Evolutionary conservation across 2,888 invertebrate genomes (phyloP), one percentile per base, ranked within the genome.

Genomic region (Baccha elongata): DNA sequence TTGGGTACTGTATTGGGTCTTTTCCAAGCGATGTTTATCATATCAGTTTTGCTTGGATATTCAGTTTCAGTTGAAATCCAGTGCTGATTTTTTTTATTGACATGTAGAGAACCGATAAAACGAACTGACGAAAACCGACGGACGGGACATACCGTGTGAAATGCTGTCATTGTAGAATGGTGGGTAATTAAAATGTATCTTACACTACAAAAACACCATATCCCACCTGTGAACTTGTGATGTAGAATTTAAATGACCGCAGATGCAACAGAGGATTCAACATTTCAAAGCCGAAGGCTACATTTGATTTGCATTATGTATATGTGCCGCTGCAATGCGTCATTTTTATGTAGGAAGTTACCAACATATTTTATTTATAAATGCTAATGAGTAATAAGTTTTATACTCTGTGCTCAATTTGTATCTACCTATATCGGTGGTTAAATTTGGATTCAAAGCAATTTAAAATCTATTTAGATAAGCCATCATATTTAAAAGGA

Each of bases 21-120:
- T n/a, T 55, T 58, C 58, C 26, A 17, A n/a, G 50, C 50, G 19
- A 37, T 79, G 64, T 65, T 72, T 52, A 78, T 72, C 50, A 65
- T n/a, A 78, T 72, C 50, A 65, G n/a, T 44, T 76, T 62, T 13
- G 35, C 64, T 64, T 71, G 35, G 78, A 52, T 62, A 53, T 73
- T 40, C 42, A 65, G 52, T 72, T 67, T 29, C 60, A 73, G 50
- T 48, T 26, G 10, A 48, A 65, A 48, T 32, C n/a, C 13, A 44
- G 44, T 19, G n/a, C n/a, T 44, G 44, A 44, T 3, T 50, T 44
- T 53, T 40, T 40, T 58, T 50, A 71, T 46, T 40, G 52, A 67
- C 42, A 15, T 26, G 21, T 19, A 42, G 8, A 23, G 17, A 64
- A 40, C 40, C 23, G 37, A 50, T 60, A n/a, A 13, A 23, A 55